A percentile compares a stretch with the other conserved stretches of the same genome.
phyloP scores from a whole-genome alignment of 2,888 invertebrate genomes.

The Orthosia gothica region DNA sequence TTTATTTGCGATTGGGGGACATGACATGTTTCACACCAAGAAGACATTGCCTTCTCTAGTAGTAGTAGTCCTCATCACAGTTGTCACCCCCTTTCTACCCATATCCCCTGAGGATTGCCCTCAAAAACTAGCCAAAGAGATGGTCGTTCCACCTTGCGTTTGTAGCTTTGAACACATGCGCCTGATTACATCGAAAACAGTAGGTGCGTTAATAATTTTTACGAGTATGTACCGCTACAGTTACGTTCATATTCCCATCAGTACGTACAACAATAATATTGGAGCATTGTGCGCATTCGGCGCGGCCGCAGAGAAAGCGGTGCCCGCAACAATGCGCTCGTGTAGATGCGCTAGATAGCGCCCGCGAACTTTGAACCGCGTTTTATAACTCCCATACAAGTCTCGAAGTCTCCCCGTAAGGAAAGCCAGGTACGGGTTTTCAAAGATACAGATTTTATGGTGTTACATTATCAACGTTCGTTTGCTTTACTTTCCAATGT shows the following conservation, averaged over 20 bases:
- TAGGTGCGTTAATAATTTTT: slow-evolving; percentile 62
- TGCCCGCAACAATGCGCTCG: slow-evolving; percentile 72
- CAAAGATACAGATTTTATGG: slow-evolving; percentile 61
- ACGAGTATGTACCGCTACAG: slow-evolving; percentile 59
- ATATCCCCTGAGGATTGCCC: background rate
- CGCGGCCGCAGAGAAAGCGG: slow-evolving; percentile 73
- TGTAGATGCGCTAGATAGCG: slow-evolving; percentile 76
- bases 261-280: slow-evolving; percentile 69
- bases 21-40: no score
- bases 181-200: slow-evolving; percentile 34
- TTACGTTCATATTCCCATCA: slow-evolving; percentile 69
- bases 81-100: no score
- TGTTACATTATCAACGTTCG: slow-evolving; percentile 59
- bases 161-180: slow-evolving; percentile 34
- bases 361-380: slow-evolving; percentile 75
- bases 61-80: no score
- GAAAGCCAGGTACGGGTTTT: slow-evolving; percentile 62
- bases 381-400: slow-evolving; percentile 66
- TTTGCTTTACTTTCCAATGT: slow-evolving; percentile 65
- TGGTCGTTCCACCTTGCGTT: background rate
- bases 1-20: no score
- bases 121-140: background rate
- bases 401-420: slow-evolving; percentile 53
- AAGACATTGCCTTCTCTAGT: no score
- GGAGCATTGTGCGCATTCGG: slow-evolving; percentile 69